Conservation (phyloP, 2,113 vertebrate genomes). For the Ailurus styani region DNA sequence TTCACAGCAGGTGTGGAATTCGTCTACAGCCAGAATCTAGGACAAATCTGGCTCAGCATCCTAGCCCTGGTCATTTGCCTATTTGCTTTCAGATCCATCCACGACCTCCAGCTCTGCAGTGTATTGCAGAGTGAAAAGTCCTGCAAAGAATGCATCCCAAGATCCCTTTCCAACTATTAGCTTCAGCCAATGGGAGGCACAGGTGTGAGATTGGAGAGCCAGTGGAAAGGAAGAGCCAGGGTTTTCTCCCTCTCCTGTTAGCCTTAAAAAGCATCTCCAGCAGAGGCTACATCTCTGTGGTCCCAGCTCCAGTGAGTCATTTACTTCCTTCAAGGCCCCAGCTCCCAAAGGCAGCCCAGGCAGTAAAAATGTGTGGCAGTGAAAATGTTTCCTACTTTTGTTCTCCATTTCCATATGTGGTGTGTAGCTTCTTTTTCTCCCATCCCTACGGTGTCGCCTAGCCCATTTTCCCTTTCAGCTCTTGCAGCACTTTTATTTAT, state of each 20-base stretch:
- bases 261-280: neutral
- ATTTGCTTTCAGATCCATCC: neutral
- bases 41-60: neutral
- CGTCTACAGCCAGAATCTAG: neutral
- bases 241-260: neutral
- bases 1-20: neutral
- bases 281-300: neutral
- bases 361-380: neutral
- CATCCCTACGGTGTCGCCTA: neutral
- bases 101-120: neutral
- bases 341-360: neutral
- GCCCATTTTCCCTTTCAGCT: neutral
- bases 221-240: neutral
- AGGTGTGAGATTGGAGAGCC: neutral
- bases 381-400: neutral
- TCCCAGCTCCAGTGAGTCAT: neutral
- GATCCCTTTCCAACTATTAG: neutral
- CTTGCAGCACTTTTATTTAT: neutral
- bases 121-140: neutral
- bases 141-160: neutral
- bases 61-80: neutral
- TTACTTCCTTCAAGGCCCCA: neutral
- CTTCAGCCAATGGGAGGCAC: neutral
- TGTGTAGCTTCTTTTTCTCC: neutral
- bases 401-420: neutral